phyloP scores from a whole-genome alignment of 2,113 vertebrate species.

The Ailuropoda melanoleuca region DNA sequence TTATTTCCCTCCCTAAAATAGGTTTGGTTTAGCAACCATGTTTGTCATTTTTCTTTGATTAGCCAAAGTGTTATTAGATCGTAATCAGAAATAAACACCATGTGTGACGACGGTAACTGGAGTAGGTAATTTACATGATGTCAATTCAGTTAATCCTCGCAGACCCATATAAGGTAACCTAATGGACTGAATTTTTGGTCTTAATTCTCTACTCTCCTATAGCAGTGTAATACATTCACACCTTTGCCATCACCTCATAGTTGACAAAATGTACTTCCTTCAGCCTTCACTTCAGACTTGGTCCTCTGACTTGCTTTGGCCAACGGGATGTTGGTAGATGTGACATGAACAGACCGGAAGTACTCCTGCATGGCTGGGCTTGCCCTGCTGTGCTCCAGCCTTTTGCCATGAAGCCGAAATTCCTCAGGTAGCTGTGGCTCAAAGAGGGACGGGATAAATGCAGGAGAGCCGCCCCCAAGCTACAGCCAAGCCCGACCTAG shows the following conservation, averaged over 20 bases:
- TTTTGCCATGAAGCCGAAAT: background rate
- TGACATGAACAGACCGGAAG: background rate
- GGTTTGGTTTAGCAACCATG: background rate
- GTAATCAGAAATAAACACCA: background rate
- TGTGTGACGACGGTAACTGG: background rate
- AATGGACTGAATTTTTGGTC: background rate
- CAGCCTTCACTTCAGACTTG: background rate
- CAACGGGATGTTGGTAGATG: background rate
- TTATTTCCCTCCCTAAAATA: background rate
- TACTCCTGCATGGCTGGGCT: background rate
- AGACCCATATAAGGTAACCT: background rate
- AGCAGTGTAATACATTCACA: background rate
- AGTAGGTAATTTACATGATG: background rate
- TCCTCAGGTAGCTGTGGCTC: background rate
- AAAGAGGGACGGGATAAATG: background rate
- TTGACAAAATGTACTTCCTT: background rate
- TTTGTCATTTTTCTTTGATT: background rate
- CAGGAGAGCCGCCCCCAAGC: background rate
- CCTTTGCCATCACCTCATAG: background rate
- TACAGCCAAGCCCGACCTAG: background rate
- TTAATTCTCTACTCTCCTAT: background rate
- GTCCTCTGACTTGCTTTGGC: background rate
- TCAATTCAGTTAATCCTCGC: background rate
- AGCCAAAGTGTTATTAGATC: background rate
- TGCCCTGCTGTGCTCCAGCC: background rate